Evolutionary conservation across 1,140 invertebrate species (phyloP).

Genomic region (Atta texana): DNA sequence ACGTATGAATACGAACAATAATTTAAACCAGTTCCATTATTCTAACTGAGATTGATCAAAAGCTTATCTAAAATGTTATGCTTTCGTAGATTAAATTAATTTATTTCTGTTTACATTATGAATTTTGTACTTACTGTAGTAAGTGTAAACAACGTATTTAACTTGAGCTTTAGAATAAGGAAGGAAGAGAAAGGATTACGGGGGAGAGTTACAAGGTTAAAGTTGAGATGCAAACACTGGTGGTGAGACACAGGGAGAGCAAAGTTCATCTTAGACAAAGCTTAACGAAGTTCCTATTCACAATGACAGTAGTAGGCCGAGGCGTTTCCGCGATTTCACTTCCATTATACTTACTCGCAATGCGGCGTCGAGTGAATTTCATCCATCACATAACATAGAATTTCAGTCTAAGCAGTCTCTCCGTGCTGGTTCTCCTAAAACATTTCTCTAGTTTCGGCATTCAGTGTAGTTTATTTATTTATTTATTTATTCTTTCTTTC

Average conservation of each 20-base stretch:
- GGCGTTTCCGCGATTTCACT: constrained; percentile 74
- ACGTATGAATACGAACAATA: constrained; percentile 7
- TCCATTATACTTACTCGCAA: constrained; percentile 76
- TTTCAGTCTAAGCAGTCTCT: constrained; percentile 72
- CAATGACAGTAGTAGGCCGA: constrained; percentile 77
- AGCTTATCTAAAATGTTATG: neutral
- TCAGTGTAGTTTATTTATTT: neutral
- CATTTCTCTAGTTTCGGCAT: constrained; percentile 58
- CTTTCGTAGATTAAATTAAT: neutral
- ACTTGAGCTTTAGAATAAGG: neutral
- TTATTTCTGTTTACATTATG: neutral
- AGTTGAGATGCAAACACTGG: constrained; percentile 25
- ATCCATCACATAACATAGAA: constrained; percentile 72
- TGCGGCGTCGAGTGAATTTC: constrained; percentile 73
- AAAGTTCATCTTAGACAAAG: constrained; percentile 74
- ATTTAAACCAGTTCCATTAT: neutral
- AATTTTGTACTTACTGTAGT: neutral
- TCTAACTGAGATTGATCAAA: neutral
- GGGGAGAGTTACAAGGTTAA: constrained; percentile 48
- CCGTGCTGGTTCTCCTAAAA: constrained; percentile 4
- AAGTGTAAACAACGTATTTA: constrained; percentile 1
- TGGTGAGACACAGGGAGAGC: constrained; percentile 46
- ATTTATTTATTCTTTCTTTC: constrained; percentile 56
- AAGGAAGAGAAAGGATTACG: constrained; percentile 33
- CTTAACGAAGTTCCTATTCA: constrained; percentile 79